Conservation (phyloP, 2,113 vertebrate genomes). For the Heloderma charlesbogerti region DNA sequence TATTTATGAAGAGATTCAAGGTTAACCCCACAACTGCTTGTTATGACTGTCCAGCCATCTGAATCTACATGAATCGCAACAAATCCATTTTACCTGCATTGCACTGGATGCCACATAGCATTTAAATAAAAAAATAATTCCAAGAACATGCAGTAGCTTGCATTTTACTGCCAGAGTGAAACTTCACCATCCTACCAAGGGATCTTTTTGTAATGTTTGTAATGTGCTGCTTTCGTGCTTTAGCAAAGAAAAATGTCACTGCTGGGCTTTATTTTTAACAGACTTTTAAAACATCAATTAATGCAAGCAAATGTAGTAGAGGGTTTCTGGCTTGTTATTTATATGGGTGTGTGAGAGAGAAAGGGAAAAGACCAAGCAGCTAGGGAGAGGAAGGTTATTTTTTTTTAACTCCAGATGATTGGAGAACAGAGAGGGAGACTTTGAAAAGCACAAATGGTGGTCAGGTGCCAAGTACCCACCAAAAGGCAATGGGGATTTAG, state of each 20-base stretch:
- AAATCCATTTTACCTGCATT: constrained; percentile 53
- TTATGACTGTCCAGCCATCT: not conserved
- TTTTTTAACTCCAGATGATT: constrained; percentile 57
- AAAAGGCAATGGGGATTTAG: constrained; percentile 6
- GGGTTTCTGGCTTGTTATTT: constrained; percentile 77
- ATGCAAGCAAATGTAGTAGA: constrained; percentile 78
- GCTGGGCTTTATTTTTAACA: constrained; percentile 81
- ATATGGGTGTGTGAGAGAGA: constrained; percentile 59
- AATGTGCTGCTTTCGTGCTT: constrained; percentile 78
- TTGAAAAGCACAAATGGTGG: constrained; percentile 3
- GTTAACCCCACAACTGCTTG: constrained; percentile 46
- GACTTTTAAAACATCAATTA: constrained; percentile 81
- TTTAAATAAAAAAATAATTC: constrained; percentile 40
- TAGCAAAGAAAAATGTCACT: constrained; percentile 83
- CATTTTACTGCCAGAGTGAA: constrained; percentile 77
- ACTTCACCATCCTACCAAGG: constrained; percentile 75
- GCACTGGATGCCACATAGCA: constrained; percentile 44
- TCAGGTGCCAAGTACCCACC: not conserved
- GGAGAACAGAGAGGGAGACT: constrained; percentile 4
- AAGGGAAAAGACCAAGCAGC: not conserved
- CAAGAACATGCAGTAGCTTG: constrained; percentile 68
- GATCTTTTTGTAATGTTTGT: constrained; percentile 80
- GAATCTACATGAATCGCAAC: constrained; percentile 45
- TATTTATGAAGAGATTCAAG: not conserved
- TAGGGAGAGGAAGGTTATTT: constrained; percentile 34